A percentile compares a stretch with the other conserved stretches of the same genome.
Evolutionary conservation across 2,888 invertebrate genomes (phyloP).

Genomic region (Odontomyia ornata): DNA sequence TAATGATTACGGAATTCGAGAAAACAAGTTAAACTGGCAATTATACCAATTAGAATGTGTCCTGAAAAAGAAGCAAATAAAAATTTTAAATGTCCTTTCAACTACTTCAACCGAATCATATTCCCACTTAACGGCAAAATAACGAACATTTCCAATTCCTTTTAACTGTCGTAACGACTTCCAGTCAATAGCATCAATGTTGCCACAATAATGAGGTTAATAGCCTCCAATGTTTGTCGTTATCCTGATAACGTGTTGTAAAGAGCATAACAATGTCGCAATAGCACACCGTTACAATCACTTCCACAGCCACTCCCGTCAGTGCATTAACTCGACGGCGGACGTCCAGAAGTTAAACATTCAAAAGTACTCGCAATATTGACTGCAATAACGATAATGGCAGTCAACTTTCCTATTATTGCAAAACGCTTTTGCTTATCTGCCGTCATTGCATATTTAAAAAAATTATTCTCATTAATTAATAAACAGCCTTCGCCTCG

Average conservation of each 20-base stretch:
- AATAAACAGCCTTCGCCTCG: conserved; percentile 12
- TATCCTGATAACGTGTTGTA: neutral
- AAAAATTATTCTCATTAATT: conserved; percentile 20
- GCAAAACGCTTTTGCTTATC: conserved; percentile 26
- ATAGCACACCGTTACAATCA: neutral
- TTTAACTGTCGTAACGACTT: too few relatives aligned
- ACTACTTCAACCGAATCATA: too few relatives aligned
- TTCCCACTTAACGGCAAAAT: too few relatives aligned
- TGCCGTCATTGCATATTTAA: neutral
- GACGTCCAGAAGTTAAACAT: too few relatives aligned
- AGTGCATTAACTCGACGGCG: neutral
- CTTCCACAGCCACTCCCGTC: neutral
- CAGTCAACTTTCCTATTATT: neutral
- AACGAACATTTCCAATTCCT: too few relatives aligned
- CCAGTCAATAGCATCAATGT: too few relatives aligned
- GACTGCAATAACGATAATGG: conserved; percentile 19
- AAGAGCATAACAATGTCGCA: conserved; percentile 11
- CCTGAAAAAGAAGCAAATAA: too few relatives aligned
- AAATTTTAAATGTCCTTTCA: too few relatives aligned
- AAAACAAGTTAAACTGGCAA: too few relatives aligned
- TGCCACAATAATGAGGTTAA: neutral
- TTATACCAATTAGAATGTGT: too few relatives aligned
- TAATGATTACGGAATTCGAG: too few relatives aligned
- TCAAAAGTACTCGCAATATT: neutral
- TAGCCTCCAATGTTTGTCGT: conserved; percentile 9